phyloP scores from a whole-genome alignment of 37 sponge, comb jelly and placozoan genomes.

The Petrosia ficiformis region DNA sequence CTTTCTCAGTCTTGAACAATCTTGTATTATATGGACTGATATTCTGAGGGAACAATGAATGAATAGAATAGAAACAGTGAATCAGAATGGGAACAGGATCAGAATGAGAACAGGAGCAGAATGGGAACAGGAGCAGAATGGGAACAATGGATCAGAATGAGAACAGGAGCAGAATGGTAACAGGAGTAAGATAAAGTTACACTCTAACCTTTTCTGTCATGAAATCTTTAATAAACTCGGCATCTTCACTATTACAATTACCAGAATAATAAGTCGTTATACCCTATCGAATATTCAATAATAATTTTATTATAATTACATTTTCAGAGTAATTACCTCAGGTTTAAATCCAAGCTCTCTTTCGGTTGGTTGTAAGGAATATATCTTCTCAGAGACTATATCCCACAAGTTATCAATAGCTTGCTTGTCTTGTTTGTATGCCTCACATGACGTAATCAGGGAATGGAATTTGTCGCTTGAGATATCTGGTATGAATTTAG shows the following conservation, averaged over 20 bases:
- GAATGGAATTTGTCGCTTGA: slow-evolving; percentile 55
- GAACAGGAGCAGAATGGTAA: not conserved
- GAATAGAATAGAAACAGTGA: not conserved
- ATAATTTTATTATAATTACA: not conserved
- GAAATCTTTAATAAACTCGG: slow-evolving; percentile 79
- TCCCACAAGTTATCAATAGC: slow-evolving; percentile 60
- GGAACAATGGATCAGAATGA: not conserved
- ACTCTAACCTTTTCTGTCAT: slow-evolving; percentile 70
- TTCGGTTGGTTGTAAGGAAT: slow-evolving; percentile 50
- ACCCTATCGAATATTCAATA: slow-evolving; percentile 61
- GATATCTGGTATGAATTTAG: slow-evolving; percentile 80
- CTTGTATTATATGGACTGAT: slow-evolving; percentile 86
- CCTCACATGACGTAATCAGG: slow-evolving; percentile 41
- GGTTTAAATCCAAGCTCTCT: slow-evolving; percentile 68
- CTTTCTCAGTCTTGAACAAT: slow-evolving; percentile 66
- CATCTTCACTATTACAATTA: slow-evolving; percentile 66
- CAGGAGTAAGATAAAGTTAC: not conserved
- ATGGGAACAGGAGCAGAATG: too few relatives aligned
- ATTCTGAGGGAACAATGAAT: slow-evolving; percentile 24
- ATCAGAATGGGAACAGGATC: too few relatives aligned
- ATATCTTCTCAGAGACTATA: slow-evolving; percentile 56
- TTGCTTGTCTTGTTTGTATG: slow-evolving; percentile 20
- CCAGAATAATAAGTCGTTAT: slow-evolving; percentile 85
- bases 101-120: too few relatives aligned
- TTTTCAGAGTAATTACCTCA: slow-evolving; percentile 26